These are phyloP conservation scores for Melanostigma gelatinosum DNA, from an alignment of 2,113 vertebrate genomes.

Conservation along the genomic window DNA sequence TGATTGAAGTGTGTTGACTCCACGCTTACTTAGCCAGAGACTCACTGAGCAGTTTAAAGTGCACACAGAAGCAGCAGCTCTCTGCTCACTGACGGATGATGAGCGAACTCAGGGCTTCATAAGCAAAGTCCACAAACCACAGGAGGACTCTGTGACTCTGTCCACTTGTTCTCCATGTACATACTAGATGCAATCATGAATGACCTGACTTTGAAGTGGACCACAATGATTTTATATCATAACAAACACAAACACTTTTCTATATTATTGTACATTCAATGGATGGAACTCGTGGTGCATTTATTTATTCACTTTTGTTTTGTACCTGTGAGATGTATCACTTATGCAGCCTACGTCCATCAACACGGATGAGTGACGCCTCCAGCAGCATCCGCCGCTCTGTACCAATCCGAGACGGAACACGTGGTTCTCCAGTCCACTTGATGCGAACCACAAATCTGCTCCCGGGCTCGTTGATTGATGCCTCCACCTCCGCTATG, in stretches of 20 bases:
- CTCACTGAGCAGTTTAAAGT: not conserved
- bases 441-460: not conserved
- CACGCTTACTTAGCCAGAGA: not conserved
- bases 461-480: slow-evolving; percentile 15
- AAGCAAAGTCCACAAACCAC: too few species aligned
- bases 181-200: too few species aligned
- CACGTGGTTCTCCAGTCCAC: not conserved
- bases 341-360: not conserved
- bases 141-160: too few species aligned
- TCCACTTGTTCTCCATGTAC: too few species aligned
- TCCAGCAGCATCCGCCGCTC: not conserved
- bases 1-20: not conserved
- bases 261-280: not conserved
- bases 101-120: not conserved
- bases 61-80: not conserved
- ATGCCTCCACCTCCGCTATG: slow-evolving; percentile 26
- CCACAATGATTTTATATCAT: not conserved
- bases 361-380: not conserved
- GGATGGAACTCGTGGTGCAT: not conserved
- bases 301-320: not conserved
- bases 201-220: too few species aligned
- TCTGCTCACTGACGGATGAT: not conserved
- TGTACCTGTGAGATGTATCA: too few species aligned
- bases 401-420: not conserved
- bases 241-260: too few species aligned